Conservation (phyloP, 2,797 vertebrate species). For the Pseudochirops corinnae region DNA sequence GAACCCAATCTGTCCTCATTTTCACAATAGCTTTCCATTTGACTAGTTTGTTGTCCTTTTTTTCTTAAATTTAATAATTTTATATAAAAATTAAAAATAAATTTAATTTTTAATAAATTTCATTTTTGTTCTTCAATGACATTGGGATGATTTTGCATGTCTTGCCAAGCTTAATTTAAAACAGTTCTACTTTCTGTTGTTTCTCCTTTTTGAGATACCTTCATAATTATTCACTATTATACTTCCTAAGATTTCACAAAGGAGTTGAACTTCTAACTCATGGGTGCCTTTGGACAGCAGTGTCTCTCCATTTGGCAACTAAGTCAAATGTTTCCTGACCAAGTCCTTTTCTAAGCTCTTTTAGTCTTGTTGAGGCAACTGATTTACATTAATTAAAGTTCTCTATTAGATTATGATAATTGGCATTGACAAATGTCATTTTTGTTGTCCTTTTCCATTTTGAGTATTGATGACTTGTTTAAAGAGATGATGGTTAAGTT, state of each 20-base stretch:
- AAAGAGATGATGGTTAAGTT: not conserved
- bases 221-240: not conserved
- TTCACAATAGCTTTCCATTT: not conserved
- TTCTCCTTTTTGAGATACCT: not conserved
- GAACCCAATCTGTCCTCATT: not conserved
- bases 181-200: not conserved
- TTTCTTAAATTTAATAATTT: not conserved
- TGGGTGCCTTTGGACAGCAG: not conserved
- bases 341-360: not conserved
- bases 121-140: not conserved
- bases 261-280: not conserved
- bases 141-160: not conserved
- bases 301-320: not conserved
- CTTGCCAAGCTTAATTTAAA: not conserved
- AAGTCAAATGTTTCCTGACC: not conserved
- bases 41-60: not conserved
- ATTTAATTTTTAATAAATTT: not conserved
- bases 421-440: not conserved
- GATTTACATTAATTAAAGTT: not conserved
- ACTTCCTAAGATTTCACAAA: not conserved
- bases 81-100: not conserved
- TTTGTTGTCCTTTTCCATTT: not conserved
- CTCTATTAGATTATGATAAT: not conserved
- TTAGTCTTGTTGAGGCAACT: not conserved
- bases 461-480: not conserved